Base-by-base conservation (phyloP, 2,888 invertebrate species). In the Pachliopta kotzebuea region DNA sequence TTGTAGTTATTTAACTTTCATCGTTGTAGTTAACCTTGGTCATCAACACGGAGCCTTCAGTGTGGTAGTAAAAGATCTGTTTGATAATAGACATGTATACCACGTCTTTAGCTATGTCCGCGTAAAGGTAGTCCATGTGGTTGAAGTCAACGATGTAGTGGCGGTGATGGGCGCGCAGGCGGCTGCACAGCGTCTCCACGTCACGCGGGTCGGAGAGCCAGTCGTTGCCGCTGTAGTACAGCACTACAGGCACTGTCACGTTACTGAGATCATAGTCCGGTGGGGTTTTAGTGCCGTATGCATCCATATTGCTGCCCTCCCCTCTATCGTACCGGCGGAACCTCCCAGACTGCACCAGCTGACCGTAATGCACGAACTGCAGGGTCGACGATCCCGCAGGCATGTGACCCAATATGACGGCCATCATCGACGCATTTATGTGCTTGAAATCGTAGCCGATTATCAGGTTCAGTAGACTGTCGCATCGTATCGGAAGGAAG, bases 121-220 rank as follows among this genome's bases (percentile, higher is more conserved):
- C 95, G 88, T 93, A 95, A 55, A 94, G 73, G 69, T 93, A 95
- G 74, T 95, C 95, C 71, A 95, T 80, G 75, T 95, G 95, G 74
- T 93, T 94, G 68, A 94, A 95, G 54, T 92, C 80, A 0, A 90
- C 79, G 4, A 95, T 85, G 57, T 88, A 79, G 75, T 92, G 87
- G 62, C 82, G 86, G 0, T 86, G 87, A 0, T 86, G 75, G 0
- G 92, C 84, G 0, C 92, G 90, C n/a, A 95, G 75, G 57, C 86
- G 73, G 0, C 72, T 74, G 49, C 69, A 73, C 4, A 89, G 62
- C 42, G 68, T 84, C 7, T 86, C 70, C 0, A 94, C 93, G 70
- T 95, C 94, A 26, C 58, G 50, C 0, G 79, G 77, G 65, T 88
- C 83, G 0, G 94, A 85, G 4, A 96, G 67, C 81, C 79, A 83